Evolutionary conservation across 2,888 invertebrate species (phyloP), one percentile per base, ranked within the genome.

Genomic region (Drosophila birchii): DNA sequence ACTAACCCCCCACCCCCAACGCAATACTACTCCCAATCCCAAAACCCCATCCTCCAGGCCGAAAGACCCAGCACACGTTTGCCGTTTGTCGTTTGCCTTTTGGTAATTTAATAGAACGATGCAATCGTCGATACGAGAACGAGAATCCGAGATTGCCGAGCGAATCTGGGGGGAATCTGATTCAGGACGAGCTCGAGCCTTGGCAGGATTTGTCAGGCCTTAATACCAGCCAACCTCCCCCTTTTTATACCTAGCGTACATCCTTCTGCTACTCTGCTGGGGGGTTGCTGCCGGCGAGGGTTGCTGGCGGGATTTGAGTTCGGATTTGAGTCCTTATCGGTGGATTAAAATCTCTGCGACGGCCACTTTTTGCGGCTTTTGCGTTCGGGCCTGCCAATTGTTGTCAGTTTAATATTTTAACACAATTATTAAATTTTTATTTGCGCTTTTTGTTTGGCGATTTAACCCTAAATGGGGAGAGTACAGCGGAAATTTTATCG

Each of bases 71-170:
- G 85, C 83, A 73, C 60, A 72, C 71, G 71, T 61, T 61, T 49
- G 59, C 75, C 68, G 72, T 75, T 73, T 53, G 61, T 73, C 70
- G 74, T 75, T 82, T 83, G 82, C 86, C 88, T 88, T 84, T 84
- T 86, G 86, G 84, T 84, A 84, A 84, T 84, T 84, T 84, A 84
- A 88, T 88, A 84, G 84, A 84, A 88, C 88, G 83, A 83, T 84
- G 86, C 82, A 80, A 88, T 88, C 88, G 74, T 63, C 72, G 88
- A 83, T 83, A 83, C 75, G 83, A 66, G 75, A 75, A 75, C 70
- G 70, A 70, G 56, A 62, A 76, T 75, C 58, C 67, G 54, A 73
- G 72, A 73, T 73, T 73, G 66, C 72, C 57, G 38, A 54, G 53
- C 64, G 53, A 64, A 67, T 68, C 16, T 41, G 39, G 32, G 34